phyloP scores from a whole-genome alignment of 2,888 invertebrate genomes.

The Nemotelus nigrinus region DNA sequence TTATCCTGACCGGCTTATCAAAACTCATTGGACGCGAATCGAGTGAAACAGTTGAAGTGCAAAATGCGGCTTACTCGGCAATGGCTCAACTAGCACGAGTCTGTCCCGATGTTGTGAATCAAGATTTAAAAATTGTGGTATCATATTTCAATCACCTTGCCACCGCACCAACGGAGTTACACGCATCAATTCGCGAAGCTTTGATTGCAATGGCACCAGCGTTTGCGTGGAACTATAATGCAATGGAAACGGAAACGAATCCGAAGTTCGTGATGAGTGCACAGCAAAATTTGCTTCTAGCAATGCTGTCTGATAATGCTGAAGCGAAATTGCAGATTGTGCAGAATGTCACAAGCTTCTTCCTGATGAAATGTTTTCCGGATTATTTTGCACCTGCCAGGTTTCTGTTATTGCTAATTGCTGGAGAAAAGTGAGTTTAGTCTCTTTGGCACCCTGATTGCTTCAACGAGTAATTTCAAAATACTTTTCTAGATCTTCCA shows the following conservation, averaged over 20 bases:
- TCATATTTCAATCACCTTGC: constrained; percentile 63
- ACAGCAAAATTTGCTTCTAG: constrained; percentile 68
- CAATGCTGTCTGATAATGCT: constrained; percentile 78
- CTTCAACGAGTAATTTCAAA: neutral
- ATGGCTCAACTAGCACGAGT: constrained; percentile 66
- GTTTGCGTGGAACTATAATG: constrained; percentile 65
- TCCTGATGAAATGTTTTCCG: constrained; percentile 84
- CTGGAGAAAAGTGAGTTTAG: constrained; percentile 78
- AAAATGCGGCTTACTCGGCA: constrained; percentile 65
- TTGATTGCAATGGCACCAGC: constrained; percentile 75
- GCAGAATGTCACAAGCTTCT: constrained; percentile 84
- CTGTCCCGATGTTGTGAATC: constrained; percentile 71
- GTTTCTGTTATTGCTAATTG: constrained; percentile 82
- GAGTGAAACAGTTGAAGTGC: constrained; percentile 63
- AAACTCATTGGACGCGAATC: constrained; percentile 62
- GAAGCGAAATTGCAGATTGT: constrained; percentile 81
- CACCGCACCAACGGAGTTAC: constrained; percentile 66
- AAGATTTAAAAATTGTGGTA: constrained; percentile 69
- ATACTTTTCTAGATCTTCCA: constrained; percentile 58
- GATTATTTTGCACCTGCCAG: constrained; percentile 83
- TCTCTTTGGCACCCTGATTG: too few species aligned
- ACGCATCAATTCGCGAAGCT: constrained; percentile 75
- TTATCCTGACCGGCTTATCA: constrained; percentile 61
- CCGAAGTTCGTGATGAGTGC: constrained; percentile 62
- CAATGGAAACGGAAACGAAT: constrained; percentile 55